Percentiles rank a stretch among this genome's conserved stretches.
Conservation (phyloP, 1,140 invertebrate genomes). For the Halesus radiatus region DNA sequence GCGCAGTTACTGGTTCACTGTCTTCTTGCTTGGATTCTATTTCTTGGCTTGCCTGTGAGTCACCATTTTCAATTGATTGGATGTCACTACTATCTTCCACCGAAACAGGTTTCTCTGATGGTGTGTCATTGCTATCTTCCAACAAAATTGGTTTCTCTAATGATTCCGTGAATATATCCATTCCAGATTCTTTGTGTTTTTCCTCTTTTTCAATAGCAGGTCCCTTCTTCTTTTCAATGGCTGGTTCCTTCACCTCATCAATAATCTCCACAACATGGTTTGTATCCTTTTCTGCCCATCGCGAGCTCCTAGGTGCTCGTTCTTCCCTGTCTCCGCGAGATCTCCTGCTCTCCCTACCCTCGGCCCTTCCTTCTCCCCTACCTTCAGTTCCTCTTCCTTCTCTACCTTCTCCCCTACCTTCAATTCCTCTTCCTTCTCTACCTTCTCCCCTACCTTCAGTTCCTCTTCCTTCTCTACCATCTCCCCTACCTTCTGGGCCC, state of each 20-base stretch:
- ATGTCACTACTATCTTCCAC: too few species aligned
- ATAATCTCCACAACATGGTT: too few species aligned
- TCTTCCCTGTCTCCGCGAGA: slow-evolving; percentile 41
- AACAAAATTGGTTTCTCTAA: neutral
- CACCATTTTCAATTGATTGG: slow-evolving; percentile 8
- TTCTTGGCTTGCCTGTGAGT: neutral
- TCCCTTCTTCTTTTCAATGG: neutral
- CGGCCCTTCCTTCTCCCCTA: slow-evolving; percentile 56
- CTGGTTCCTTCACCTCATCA: too few species aligned
- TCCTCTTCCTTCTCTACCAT: neutral
- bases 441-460: slow-evolving; percentile 24
- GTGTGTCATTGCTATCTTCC: neutral
- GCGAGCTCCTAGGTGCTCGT: slow-evolving; percentile 40
- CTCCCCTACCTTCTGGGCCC: neutral
- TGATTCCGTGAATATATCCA: slow-evolving; percentile 3
- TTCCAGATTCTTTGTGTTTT: slow-evolving; percentile 7
- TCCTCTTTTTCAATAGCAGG: neutral
- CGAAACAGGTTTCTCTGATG: neutral
- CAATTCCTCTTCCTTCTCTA: slow-evolving; percentile 61
- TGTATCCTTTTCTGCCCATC: slow-evolving; percentile 44
- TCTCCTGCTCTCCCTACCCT: slow-evolving; percentile 11
- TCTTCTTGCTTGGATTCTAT: neutral
- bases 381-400: slow-evolving; percentile 53
- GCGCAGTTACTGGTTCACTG: neutral
- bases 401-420: slow-evolving; percentile 50